Conservation (phyloP, 2,888 invertebrate species). For the Azorinus chamasolen region DNA sequence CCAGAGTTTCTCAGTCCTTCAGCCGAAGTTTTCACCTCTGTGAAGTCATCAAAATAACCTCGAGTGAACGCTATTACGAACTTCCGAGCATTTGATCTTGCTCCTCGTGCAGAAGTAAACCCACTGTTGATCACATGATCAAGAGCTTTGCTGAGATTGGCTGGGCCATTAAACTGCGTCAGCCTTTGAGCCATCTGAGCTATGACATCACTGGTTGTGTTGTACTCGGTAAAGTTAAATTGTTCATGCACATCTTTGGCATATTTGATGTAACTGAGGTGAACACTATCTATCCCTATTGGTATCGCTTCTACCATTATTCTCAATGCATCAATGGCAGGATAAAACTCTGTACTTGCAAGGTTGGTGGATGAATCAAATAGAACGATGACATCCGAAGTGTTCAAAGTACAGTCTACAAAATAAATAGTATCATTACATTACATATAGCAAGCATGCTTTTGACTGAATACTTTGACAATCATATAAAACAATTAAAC, state of each 20-base stretch:
- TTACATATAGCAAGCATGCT: too few species aligned
- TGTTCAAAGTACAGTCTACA: slow-evolving; percentile 17
- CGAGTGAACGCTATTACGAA: slow-evolving; percentile 14
- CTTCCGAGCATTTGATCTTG: slow-evolving; percentile 11
- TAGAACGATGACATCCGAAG: slow-evolving; percentile 12
- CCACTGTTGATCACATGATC: not conserved
- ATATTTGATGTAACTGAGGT: slow-evolving; percentile 12
- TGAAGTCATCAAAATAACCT: not conserved
- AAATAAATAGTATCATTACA: not conserved
- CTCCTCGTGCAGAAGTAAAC: not conserved
- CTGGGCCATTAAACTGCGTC: not conserved
- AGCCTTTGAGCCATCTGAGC: not conserved
- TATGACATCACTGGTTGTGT: not conserved
- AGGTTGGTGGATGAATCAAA: slow-evolving; percentile 17
- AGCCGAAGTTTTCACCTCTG: not conserved
- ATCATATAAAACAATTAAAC: too few species aligned
- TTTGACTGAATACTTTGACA: too few species aligned
- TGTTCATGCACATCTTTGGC: not conserved
- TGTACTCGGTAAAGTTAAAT: slow-evolving; percentile 9
- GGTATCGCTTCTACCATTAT: not conserved
- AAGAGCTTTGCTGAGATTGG: slow-evolving; percentile 2
- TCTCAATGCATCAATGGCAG: not conserved
- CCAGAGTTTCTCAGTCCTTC: not conserved
- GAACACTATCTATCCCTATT: slow-evolving; percentile 7
- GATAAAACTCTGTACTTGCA: not conserved